Base-by-base conservation (phyloP, 2,888 invertebrate species). In the Lasioglossum leucozonium region DNA sequence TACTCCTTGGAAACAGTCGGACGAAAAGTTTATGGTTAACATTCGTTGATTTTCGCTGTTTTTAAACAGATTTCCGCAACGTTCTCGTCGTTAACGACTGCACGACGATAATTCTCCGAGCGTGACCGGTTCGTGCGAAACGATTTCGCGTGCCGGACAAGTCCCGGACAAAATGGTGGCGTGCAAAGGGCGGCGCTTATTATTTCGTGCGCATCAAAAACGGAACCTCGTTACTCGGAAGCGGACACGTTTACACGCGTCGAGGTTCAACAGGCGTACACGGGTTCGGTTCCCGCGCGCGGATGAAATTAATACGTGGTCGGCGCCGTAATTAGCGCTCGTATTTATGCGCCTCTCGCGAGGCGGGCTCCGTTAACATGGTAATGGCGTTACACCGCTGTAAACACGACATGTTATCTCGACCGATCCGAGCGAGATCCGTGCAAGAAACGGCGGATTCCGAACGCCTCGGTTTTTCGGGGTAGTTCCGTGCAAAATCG, bases 401-500 rank as follows among this genome's bases (percentile, higher is more conserved):
- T 90, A 90, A 91, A 91, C 91, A 91, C 87, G 89, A 85, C 90
- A 87, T 87, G 90, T 91, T 91, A 91, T 91, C 89, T 88, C 84
- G 87, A 65, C 69, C 47, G 82, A 82, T 69, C 77, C 79, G 44
- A 42, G 62, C 47, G 69, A 84, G 80, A 65, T 74, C 77, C 75
- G 82, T 69, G 69, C 75, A 72, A 81, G 75, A 78, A 85, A 81
- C 80, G 75, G 77, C 51, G 72, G 79, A 71, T 71, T 55, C 44
- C 26, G 74, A 65, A 73, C 47, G 55, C 40, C 40, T 22, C 69
- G 73, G n/a, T 67, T 40, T 78, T 65, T 71, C 71, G 55, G 72
- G 72, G 76, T 73, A 72, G 10, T 22, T 37, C 10, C 18, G 8
- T 67, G 37, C 67, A 22, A 37, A 37, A 22, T 22, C 18, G 18